Evolutionary conservation across 2,113 vertebrate species (phyloP).

Genomic region (Helogale parvula): DNA sequence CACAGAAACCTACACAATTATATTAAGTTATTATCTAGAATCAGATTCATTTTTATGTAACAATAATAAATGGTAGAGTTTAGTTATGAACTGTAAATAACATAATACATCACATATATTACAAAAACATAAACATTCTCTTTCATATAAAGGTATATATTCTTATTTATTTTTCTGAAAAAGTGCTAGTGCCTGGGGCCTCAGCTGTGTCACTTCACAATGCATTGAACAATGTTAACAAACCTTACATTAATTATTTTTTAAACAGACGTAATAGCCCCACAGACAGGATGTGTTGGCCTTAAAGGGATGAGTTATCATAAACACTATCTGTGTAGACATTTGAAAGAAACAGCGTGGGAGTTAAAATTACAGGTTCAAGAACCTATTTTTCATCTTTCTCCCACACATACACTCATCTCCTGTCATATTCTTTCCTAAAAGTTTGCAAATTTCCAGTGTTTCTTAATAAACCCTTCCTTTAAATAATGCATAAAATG

Average conservation of each 20-base stretch:
- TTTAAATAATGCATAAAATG: conserved; percentile 50
- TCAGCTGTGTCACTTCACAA: neutral
- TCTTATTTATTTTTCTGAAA: conserved; percentile 58
- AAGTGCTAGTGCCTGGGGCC: neutral
- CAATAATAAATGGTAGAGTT: conserved; percentile 26
- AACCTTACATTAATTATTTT: conserved; percentile 59
- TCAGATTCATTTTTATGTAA: conserved; percentile 25
- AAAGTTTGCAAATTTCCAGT: conserved; percentile 78
- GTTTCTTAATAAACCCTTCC: conserved; percentile 75
- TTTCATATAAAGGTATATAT: conserved; percentile 28
- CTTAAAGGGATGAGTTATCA: conserved; percentile 77
- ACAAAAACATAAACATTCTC: neutral
- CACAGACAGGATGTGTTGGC: conserved; percentile 45
- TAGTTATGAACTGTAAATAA: neutral
- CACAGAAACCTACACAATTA: neutral
- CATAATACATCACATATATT: neutral
- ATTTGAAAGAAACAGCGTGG: conserved; percentile 85
- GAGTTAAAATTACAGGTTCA: conserved; percentile 87
- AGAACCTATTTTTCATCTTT: conserved; percentile 82
- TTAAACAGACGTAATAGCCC: conserved; percentile 69
- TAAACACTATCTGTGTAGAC: conserved; percentile 80
- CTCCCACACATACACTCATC: conserved; percentile 82
- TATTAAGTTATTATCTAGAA: conserved; percentile 14
- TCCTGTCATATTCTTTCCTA: conserved; percentile 81
- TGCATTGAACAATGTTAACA: neutral